These are phyloP conservation scores for Rhyacichthys aspro DNA, from an alignment of 2,797 vertebrate genomes.

Conservation along the genomic window DNA sequence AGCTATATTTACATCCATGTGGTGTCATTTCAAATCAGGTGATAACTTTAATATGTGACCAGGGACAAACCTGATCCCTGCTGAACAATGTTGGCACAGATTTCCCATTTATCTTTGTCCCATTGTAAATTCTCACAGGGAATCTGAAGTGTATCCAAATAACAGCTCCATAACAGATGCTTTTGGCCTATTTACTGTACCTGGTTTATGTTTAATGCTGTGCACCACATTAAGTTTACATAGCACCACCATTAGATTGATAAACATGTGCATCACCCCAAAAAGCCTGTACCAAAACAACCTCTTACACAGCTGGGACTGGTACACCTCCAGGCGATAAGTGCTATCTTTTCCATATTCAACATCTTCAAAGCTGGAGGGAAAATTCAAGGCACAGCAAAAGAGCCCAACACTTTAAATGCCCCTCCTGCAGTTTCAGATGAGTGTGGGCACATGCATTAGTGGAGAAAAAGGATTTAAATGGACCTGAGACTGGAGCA, in stretches of 20 bases:
- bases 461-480: neutral
- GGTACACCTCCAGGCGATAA: too few species aligned
- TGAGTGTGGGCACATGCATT: neutral
- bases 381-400: neutral
- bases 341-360: too few species aligned
- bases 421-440: too few species aligned
- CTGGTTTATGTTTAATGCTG: too few species aligned
- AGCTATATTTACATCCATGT: neutral
- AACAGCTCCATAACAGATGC: neutral
- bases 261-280: too few species aligned
- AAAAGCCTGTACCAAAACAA: too few species aligned
- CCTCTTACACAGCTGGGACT: too few species aligned
- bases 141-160: neutral
- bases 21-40: neutral
- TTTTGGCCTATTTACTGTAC: too few species aligned
- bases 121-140: neutral
- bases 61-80: conserved; percentile 2
- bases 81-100: neutral
- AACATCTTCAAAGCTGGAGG: too few species aligned
- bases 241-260: too few species aligned
- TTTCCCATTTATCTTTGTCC: neutral
- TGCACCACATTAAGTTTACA: too few species aligned
- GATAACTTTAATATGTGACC: neutral
- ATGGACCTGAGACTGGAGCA: neutral
- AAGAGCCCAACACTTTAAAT: too few species aligned